Evolutionary conservation across 2,797 vertebrate genomes (phyloP).

Genomic region (Crocidura indochinensis): DNA sequence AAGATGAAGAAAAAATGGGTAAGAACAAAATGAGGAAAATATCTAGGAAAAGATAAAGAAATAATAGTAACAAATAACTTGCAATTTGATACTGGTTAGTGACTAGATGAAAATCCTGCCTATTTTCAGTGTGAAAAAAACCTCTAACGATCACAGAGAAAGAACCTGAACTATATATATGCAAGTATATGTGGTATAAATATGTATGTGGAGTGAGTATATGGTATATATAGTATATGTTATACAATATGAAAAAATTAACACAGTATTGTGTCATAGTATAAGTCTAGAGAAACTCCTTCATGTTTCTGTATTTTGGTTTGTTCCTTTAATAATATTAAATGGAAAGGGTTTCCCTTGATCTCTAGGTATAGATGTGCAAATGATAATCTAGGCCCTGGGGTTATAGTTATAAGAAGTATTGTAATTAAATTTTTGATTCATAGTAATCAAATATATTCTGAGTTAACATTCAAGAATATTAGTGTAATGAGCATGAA

Average conservation of each 20-base stretch:
- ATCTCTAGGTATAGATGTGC: neutral
- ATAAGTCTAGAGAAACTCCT: no score
- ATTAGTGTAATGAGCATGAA: slow-evolving; percentile 21
- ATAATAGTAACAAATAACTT: neutral
- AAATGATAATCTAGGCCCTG: neutral
- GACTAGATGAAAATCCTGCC: neutral
- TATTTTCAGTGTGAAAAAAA: slow-evolving; percentile 29
- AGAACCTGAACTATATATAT: neutral
- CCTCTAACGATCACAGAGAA: neutral
- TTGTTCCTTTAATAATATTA: neutral
- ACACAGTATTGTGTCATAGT: no score
- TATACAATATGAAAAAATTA: neutral
- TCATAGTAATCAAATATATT: slow-evolving; percentile 10
- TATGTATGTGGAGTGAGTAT: no score
- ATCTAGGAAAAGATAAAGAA: neutral
- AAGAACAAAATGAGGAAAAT: slow-evolving; percentile 10
- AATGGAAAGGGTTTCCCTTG: neutral
- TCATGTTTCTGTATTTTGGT: neutral
- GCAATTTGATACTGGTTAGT: neutral
- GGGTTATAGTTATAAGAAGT: neutral
- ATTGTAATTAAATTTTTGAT: neutral
- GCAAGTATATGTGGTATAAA: neutral
- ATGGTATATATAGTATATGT: no score
- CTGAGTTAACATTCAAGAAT: slow-evolving; percentile 29
- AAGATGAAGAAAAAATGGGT: neutral